Evolutionary conservation across 2,888 invertebrate species (phyloP).

Genomic region (Chymomyza caudatula): DNA sequence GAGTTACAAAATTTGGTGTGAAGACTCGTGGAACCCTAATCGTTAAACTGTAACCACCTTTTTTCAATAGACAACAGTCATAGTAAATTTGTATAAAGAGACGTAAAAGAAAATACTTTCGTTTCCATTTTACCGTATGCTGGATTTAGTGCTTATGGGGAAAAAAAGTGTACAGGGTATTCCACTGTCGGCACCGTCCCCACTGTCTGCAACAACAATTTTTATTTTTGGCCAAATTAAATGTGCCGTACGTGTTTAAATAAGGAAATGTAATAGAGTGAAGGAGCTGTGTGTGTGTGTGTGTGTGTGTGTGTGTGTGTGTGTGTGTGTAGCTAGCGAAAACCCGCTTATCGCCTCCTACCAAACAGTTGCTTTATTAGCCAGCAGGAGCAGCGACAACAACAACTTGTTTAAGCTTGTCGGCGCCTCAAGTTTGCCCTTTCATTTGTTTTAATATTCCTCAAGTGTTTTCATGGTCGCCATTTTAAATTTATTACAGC

Average conservation of each 20-base stretch:
- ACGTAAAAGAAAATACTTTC: no score
- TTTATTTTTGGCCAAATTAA: slow-evolving; percentile 61
- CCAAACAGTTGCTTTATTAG: slow-evolving; percentile 31
- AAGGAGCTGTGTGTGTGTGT: background rate
- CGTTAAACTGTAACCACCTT: no score
- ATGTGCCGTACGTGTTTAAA: slow-evolving; percentile 63
- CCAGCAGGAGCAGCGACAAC: slow-evolving; percentile 24
- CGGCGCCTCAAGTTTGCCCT: slow-evolving; percentile 11
- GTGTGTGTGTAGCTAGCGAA: slow-evolving; percentile 23
- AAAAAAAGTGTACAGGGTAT: no score
- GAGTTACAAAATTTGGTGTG: no score
- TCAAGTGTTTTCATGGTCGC: slow-evolving; percentile 50
- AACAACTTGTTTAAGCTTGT: background rate
- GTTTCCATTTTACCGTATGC: no score
- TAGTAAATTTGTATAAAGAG: no score
- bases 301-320: background rate
- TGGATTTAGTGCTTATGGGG: no score
- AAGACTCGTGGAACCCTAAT: no score
- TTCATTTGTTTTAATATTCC: slow-evolving; percentile 56
- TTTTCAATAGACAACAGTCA: no score
- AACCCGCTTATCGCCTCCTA: background rate
- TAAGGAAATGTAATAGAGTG: slow-evolving; percentile 16
- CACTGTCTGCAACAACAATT: no score
- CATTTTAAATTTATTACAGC: slow-evolving; percentile 56
- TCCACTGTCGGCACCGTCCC: no score